These are phyloP conservation scores for Apantesis nais DNA, from an alignment of 2,888 invertebrate genomes.

Conservation along the genomic window DNA sequence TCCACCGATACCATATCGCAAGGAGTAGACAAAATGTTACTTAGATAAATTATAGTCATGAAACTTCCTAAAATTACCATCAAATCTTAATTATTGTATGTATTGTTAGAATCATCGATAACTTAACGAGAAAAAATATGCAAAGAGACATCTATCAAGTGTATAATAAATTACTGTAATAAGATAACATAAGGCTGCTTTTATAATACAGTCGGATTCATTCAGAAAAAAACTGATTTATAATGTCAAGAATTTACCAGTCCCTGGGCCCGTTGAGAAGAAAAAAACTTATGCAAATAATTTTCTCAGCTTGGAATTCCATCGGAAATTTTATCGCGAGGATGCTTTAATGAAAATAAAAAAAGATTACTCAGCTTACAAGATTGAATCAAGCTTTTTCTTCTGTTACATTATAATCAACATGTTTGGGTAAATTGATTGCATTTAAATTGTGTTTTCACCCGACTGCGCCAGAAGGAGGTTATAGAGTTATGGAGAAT, in stretches of 20 bases:
- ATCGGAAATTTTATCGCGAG: slow-evolving; percentile 9
- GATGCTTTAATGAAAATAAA: slow-evolving; percentile 16
- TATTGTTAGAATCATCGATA: too few species aligned
- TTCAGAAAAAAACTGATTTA: slow-evolving; percentile 9
- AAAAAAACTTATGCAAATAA: slow-evolving; percentile 17
- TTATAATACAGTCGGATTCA: neutral
- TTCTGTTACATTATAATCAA: slow-evolving; percentile 1
- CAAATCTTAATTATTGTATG: too few species aligned
- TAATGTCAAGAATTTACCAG: neutral
- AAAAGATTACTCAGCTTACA: neutral
- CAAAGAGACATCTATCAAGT: neutral
- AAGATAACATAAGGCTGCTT: neutral
- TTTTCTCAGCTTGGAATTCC: slow-evolving; percentile 13
- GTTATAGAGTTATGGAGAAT: too few species aligned
- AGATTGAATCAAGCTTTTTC: neutral
- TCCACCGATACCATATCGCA: too few species aligned
- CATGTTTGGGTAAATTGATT: neutral
- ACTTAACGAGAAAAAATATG: neutral
- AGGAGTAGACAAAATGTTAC: too few species aligned
- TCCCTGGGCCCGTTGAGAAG: slow-evolving; percentile 6
- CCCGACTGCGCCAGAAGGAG: too few species aligned
- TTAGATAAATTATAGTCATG: too few species aligned
- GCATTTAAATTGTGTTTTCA: neutral
- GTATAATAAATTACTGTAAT: neutral
- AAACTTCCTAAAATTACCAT: too few species aligned